Conservation (phyloP, 2,113 vertebrate species). For the Chaetura pelagica region DNA sequence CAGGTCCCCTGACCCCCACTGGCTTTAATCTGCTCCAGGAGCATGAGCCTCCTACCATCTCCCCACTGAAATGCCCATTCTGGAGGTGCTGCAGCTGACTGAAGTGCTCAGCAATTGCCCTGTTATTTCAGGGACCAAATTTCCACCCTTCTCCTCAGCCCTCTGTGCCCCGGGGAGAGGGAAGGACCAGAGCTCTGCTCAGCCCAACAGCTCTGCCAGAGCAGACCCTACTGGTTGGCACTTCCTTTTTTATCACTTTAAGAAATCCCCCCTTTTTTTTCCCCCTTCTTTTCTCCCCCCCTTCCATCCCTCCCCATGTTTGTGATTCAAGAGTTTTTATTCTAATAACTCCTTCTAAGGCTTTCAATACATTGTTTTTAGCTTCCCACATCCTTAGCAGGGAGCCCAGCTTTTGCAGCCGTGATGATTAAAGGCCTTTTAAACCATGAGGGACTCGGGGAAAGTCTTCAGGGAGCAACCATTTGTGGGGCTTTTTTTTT, state of each 20-base stretch:
- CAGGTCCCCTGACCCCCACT: background rate
- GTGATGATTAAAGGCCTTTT: conserved; percentile 52
- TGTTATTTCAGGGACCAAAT: background rate
- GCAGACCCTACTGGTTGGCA: background rate
- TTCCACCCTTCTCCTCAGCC: background rate
- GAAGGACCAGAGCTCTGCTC: background rate
- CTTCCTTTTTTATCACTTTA: background rate
- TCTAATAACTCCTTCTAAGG: conserved; percentile 4
- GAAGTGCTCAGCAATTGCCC: background rate
- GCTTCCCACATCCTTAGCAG: conserved; percentile 50
- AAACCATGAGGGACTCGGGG: background rate
- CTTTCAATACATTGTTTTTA: conserved; percentile 48
- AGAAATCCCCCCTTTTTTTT: background rate
- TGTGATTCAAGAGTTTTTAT: background rate
- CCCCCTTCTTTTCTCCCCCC: background rate
- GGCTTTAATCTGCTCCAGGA: background rate
- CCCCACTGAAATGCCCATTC: background rate
- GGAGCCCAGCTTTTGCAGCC: conserved; percentile 40
- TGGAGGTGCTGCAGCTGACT: background rate
- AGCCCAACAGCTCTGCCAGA: background rate
- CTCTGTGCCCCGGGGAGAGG: rapidly evolving
- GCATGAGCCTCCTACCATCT: background rate
- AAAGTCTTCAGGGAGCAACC: background rate
- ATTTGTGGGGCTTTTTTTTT: background rate
- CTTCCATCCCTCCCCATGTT: too few relatives aligned